Evolutionary conservation across 2,113 vertebrate genomes (phyloP), one percentile per base, ranked within the genome.

Genomic region (Aspidoscelis tigris): DNA sequence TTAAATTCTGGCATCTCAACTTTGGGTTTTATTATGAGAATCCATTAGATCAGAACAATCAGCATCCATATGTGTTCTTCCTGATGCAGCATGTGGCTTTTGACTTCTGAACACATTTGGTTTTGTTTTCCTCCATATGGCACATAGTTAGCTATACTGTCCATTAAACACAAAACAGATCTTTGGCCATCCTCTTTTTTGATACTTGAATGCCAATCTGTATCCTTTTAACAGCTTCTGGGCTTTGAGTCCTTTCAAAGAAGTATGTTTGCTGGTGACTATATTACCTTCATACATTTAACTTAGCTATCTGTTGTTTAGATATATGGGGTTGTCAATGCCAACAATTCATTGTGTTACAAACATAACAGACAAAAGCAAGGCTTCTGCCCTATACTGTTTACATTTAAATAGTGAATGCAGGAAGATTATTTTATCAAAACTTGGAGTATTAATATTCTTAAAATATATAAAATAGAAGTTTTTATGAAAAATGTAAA

Each of bases 1-100:
- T 76, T 61, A 76, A 76, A 76, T 66, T 22, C 33, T 61, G 69
- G 69, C 69, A 81, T 53, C 65, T 70, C 24, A 9, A 12, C 2
- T 58, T 61, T 58, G 33, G 53, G 72, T 26, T 81, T 39, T 61
- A 41, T 58, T 4, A 24, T 24, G 55, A 61, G 69, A 72, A 58
- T 81, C 68, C 71, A 69, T 72, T 26, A 41, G 69, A 43, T 72
- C 69, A 72, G 33, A 72, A 70, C 50, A 81, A 71, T 61, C 80
- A 72, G 33, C 69, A 73, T 26, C 61, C 77, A 26, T 78, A 78
- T 66, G 77, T 78, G 33, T 61, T 11, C 64, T 50, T 78, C 16
- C 55, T 78, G 55, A 22, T 61, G 50, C 68, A 26, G 58, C 68
- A 72, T 80, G 24, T 14, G 47, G 66, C 78, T 33, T 81, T 81